These are phyloP conservation scores for Nyctibius grandis DNA, from an alignment of 2,797 vertebrate species.

Conservation along the genomic window DNA sequence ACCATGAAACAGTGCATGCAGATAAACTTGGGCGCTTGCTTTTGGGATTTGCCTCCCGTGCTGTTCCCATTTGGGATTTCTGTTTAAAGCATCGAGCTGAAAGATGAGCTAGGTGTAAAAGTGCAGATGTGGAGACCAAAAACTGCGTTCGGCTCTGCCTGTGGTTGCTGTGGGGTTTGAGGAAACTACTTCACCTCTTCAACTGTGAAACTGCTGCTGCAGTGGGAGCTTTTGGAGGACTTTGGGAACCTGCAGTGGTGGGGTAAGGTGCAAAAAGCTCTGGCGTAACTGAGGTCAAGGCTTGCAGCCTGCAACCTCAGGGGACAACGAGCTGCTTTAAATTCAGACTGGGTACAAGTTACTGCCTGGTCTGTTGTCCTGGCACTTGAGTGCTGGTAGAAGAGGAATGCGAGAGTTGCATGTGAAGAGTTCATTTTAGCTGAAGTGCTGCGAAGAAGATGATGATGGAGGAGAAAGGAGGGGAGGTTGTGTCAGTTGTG, in stretches of 20 bases:
- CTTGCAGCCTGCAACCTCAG: background rate
- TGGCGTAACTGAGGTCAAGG: background rate
- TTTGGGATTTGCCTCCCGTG: background rate
- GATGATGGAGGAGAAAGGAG: background rate
- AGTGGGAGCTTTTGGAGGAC: background rate
- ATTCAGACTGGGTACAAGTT: background rate
- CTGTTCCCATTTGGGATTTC: background rate
- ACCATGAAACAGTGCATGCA: accelerated
- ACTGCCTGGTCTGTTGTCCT: background rate
- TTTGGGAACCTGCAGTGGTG: accelerated
- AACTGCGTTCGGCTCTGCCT: background rate
- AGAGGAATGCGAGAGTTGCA: background rate
- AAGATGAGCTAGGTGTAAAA: background rate
- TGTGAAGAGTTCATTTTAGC: background rate
- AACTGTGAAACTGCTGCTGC: background rate
- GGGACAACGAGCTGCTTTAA: background rate
- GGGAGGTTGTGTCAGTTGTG: background rate
- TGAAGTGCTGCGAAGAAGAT: background rate
- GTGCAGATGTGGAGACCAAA: background rate
- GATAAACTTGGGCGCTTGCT: background rate
- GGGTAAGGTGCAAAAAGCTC: background rate
- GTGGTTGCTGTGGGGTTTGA: background rate
- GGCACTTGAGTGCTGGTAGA: background rate
- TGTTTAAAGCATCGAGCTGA: background rate
- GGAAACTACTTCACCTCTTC: background rate